Evolutionary conservation across 2,888 invertebrate genomes (phyloP), one percentile per base, ranked within the genome.

Genomic region (Cheiracanthium punctorium): DNA sequence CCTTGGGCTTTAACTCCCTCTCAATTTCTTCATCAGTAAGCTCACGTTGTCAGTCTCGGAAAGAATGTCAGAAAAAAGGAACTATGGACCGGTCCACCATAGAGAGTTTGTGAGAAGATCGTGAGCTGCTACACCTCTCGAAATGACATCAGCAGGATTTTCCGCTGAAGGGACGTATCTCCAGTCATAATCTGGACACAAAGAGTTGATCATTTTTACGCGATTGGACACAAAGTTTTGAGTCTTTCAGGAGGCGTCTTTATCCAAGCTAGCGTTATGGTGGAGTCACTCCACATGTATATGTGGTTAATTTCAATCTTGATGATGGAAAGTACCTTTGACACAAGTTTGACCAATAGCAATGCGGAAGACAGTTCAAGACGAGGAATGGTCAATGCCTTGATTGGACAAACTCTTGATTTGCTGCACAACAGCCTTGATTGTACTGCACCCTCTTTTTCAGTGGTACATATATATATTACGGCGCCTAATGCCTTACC

Each of bases 91-190:
- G 5, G 37, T 28, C n/a, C 72, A 73, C 48, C 72, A 58, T 24
- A 58, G 17, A 28, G 28, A 29, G n/a, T 0, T 28, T 8, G 1
- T 30, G 12, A 2, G 7, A 7, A 73, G 14, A 0, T 28, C 29
- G 5, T 14, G n/a, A 2, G 4, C 28, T 20, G 58, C 30, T 17
- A 10, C 8, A 17, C 90, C 90, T 67, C 90, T 30, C 2, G 90
- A 90, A 1, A 89, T 87, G 8, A 89, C 73, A 82, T 91, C 91
- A 0, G 90, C 90, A 2, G 90, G 90, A 80, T 91, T 91, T 0
- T 89, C 81, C 24, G 88, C 58, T 0, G 89, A 80, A 0, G 69
- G n/a, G 12, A 90, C 89, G 69, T 90, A 88, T 24, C 82, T 88
- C 88, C 90, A 90, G 14, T 77, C 37, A 0, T 41, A 30, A 10